Base-by-base conservation (phyloP, 2,888 invertebrate species). In the Lottia scabra region DNA sequence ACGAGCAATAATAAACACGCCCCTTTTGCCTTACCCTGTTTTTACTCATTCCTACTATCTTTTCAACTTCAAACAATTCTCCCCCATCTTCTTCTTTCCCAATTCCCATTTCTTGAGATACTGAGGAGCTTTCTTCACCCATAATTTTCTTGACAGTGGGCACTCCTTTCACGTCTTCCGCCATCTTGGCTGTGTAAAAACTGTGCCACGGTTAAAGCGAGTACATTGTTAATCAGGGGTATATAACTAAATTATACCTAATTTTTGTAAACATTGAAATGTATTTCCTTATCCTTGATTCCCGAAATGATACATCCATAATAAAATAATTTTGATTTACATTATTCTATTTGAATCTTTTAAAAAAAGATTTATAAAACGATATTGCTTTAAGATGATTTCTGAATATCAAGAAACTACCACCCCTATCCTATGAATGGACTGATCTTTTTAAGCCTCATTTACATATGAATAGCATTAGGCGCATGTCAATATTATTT, bases 31-130 rank as follows among this genome's bases (percentile, higher is more conserved):
- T 82, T 81, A 84, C 84, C 71, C 78, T 76, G 19, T 76, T 76
- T 74, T 81, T 84, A 23, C 79, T 76, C 65, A 78, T 81, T 30
- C 81, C 80, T 43, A 84, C 78, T 30, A 84, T 81, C 67, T 76
- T 78, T 56, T 84, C 84, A 65, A 84, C 84, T 80, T 83, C 83
- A 78, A 78, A 84, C n/a, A 83, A 71, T 64, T 80, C 81, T 27
- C 75, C 81, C 62, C 79, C 77, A 27, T 74, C 75, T 43, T 73
- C 80, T 62, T 75, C 74, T 63, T 68, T 70, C 1, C 74, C 73
- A 62, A 65, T 73, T n/a, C 67, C 66, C 43, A 66, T 70, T 2
- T 65, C 68, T 62, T 67, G 69, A 16, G 72, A 68, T 26, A 64
- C 56, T 19, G 45, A 67, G 23, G 44, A 65, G 45, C 65, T 67